Base-by-base conservation (phyloP, 2,797 vertebrate species). In the Columba guinea region DNA sequence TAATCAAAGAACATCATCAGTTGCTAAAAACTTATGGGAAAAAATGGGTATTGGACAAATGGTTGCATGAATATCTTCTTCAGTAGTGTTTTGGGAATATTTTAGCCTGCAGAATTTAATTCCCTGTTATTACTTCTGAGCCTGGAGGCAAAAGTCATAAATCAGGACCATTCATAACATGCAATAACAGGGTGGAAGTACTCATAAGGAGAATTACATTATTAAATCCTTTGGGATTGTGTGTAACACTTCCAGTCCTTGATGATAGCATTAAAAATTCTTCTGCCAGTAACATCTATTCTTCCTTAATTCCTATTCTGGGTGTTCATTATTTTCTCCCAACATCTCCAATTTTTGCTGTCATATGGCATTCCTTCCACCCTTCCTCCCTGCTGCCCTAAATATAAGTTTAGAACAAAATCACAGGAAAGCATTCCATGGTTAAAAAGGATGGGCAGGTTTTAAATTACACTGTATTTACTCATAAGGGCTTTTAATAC, bases 81-180 rank as follows among this genome's bases (percentile, higher is more conserved):
- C 88, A 95, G 88, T 53, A 49, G 75, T 34, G 75, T 68, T 90
- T 83, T 34, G 93, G 94, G 92, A 95, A 83, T 93, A 94, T 80
- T 87, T 89, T 85, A 92, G 81, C 75, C 88, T 69, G 62, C 58
- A 92, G 84, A 93, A 89, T 94, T 97, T 92, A 95, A 96, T 94
- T 94, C 85, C 49, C 68, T 94, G 75, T 96, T 95, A 96, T 97
- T 97, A 94, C 92, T 93, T 93, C 90, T 78, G 75, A 90, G 84
- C 58, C 52, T 76, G 41, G 74, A 94, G 81, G 90, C 74, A 35
- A 95, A 95, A 95, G 75, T 94, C 92, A 91, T 94, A 95, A 94
- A 95, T 93, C 86, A 95, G 84, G 78, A 78, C 34, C 68, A 71
- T 83, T 95, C 64, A 78, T 75, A 96, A 94, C 68, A 89, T 62